Percentiles rank a stretch among this genome's conserved stretches.
Evolutionary conservation across 1,140 invertebrate species (phyloP).

Genomic region (Amyelois transitella): DNA sequence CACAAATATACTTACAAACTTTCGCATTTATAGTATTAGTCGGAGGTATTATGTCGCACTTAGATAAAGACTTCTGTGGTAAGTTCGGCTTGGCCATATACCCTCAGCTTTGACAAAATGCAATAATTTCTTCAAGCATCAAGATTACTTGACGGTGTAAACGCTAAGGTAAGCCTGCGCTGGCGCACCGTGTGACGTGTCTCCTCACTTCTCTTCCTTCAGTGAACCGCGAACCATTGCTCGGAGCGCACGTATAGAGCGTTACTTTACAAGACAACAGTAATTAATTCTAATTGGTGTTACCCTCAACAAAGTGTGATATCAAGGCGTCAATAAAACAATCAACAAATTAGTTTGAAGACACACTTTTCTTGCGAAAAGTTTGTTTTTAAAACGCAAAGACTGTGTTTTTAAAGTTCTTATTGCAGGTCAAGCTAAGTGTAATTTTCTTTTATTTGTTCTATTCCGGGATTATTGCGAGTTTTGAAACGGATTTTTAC

Average conservation of each 20-base stretch:
- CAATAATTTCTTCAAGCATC: slow-evolving; percentile 21
- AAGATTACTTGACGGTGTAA: slow-evolving; percentile 29
- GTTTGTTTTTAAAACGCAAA: slow-evolving; percentile 27
- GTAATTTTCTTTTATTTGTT: slow-evolving; percentile 31
- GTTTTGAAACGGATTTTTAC: background rate
- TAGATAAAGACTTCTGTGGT: background rate
- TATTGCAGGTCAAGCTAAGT: slow-evolving; percentile 22
- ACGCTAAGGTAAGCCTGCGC: slow-evolving; percentile 57
- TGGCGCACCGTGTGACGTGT: slow-evolving; percentile 65
- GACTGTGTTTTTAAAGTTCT: slow-evolving; percentile 51
- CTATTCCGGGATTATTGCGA: slow-evolving; percentile 47
- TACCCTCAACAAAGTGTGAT: slow-evolving; percentile 22
- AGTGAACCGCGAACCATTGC: slow-evolving; percentile 51
- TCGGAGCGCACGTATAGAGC: slow-evolving; percentile 23
- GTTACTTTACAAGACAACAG: slow-evolving; percentile 11
- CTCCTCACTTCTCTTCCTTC: slow-evolving; percentile 48
- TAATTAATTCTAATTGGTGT: slow-evolving; percentile 38
- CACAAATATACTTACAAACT: background rate
- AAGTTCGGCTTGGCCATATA: background rate
- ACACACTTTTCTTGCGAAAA: background rate
- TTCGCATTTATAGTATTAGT: too few species aligned
- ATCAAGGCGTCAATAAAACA: slow-evolving; percentile 10
- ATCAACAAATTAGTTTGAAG: slow-evolving; percentile 1
- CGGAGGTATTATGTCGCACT: background rate
- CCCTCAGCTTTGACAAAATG: background rate